These are phyloP conservation scores for Coregonus clupeaformis DNA, from an alignment of 2,113 vertebrate genomes.

Conservation along the genomic window DNA sequence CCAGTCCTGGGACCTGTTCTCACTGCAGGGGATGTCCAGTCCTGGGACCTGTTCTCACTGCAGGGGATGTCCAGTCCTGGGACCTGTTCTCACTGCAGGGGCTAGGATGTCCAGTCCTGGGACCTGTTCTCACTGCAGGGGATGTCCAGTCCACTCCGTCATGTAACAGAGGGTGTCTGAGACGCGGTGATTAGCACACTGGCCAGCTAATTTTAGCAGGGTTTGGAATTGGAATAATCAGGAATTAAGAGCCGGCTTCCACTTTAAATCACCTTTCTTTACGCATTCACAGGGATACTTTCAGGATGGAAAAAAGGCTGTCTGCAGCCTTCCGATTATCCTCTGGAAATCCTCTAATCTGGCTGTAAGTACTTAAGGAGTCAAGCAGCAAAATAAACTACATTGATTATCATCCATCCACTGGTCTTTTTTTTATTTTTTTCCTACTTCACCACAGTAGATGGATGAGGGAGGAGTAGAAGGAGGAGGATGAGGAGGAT, in stretches of 20 bases:
- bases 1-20: too few species aligned
- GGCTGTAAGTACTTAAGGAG: slow-evolving; percentile 81
- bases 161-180: slow-evolving; percentile 53
- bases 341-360: slow-evolving; percentile 84
- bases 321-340: slow-evolving; percentile 82
- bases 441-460: slow-evolving; percentile 17
- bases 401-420: slow-evolving; percentile 82
- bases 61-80: slow-evolving; percentile 10
- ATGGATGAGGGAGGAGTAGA: slow-evolving; percentile 29
- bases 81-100: slow-evolving; percentile 24
- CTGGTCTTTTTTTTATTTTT: slow-evolving; percentile 69
- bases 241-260: slow-evolving; percentile 81
- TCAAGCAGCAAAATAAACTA: slow-evolving; percentile 88
- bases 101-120: slow-evolving; percentile 16
- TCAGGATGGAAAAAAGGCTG: slow-evolving; percentile 80
- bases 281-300: slow-evolving; percentile 72
- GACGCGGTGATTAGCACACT: slow-evolving; percentile 77
- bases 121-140: neutral
- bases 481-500: neutral
- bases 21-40: too few species aligned
- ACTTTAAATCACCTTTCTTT: slow-evolving; percentile 75
- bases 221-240: slow-evolving; percentile 80
- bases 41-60: slow-evolving; percentile 5
- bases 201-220: slow-evolving; percentile 80
- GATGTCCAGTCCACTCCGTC: slow-evolving; percentile 32